Evolutionary conservation across 2,888 invertebrate species (phyloP), one percentile per base, ranked within the genome.

Genomic region (Limnephilus lunatus): DNA sequence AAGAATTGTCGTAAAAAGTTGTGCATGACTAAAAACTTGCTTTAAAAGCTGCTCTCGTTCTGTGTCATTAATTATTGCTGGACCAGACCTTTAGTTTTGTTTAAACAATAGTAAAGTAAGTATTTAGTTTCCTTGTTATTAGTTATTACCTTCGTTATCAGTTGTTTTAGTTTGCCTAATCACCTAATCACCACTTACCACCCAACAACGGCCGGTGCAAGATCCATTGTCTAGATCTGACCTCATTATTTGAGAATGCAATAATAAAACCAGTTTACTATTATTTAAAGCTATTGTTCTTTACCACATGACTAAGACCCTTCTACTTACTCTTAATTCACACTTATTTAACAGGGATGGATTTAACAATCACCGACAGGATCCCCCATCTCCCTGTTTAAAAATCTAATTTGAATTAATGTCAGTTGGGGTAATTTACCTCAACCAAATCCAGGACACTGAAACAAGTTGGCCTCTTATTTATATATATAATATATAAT

Each of bases 231-330:
- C 83, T 83, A 14, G 83, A 39, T 11, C 35, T 83, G 83, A 83
- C 83, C 83, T 83, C 83, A 83, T 83, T 83, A 35, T 83, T 32
- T 32, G 83, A 35, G 83, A 83, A 83, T 83, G 83, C 83, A 83
- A 83, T 83, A 9, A 83, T 35, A 68, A 68, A n/a, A 68, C 68
- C 5, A 68, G 25, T 68, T 68, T 25, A 25, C 25, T 68, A 68
- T 68, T 68, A n/a, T 68, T 68, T 83, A 32, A 39, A 32, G 83
- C 15, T 83, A 32, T 83, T 83, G 25, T 83, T 35, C 25, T 83
- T 35, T 83, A 32, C 25, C 9, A 83, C 2, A 19, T 83, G 83
- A 39, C 32, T 83, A 39, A 83, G 31, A 68, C 25, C 68, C 68
- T n/a, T 25, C 7, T 68, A 25, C n/a, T 68, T 68, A n/a, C 2